Evolutionary conservation across 1,140 invertebrate species (phyloP), one percentile per base, ranked within the genome.

Genomic region (Drosophila lini): DNA sequence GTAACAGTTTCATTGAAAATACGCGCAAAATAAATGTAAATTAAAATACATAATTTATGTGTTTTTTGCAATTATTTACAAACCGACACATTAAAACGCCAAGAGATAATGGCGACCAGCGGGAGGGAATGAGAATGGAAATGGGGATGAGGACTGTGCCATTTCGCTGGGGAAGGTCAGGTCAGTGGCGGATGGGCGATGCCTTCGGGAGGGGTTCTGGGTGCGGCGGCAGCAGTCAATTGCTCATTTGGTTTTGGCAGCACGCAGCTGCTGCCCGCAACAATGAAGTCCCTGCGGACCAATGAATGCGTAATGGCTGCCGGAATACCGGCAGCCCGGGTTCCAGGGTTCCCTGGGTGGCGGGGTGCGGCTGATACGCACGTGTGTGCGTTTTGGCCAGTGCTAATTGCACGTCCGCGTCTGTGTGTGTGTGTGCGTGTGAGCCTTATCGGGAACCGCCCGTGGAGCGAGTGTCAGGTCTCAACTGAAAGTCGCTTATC

Each of bases 31-130:
- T 89, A 89, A 90, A 89, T 89, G 84, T 90, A 89, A 89, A 89
- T 89, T 90, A 89, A 89, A 89, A 89, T 90, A 65, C 81, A 84
- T 89, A 89, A 89, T 89, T 89, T 89, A 89, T 89, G 85, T 73
- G 74, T 77, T 78, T 81, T 77, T 81, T 78, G 85, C 65, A 79
- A 90, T 89, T 89, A 89, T 89, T 89, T 90, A 90, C 82, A 90
- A 90, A 89, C 73, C 84, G 84, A 89, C 84, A 89, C 77, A 88
- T 88, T 83, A 88, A 89, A 89, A 90, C 62, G 78, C 70, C 53
- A 70, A 76, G 65, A 84, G 84, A 89, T 89, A 89, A 89, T 84
- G 74, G 65, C 48, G 28, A 61, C 42, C 38, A 38, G 19, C 22
- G 7, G 34, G 56, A n/a, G 55, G 55, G 25, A 22, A 10, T 7